Percentiles rank a stretch among this genome's conserved stretches.
Conservation (phyloP, 2,888 invertebrate genomes). For the Dinocampus coccinellae region DNA sequence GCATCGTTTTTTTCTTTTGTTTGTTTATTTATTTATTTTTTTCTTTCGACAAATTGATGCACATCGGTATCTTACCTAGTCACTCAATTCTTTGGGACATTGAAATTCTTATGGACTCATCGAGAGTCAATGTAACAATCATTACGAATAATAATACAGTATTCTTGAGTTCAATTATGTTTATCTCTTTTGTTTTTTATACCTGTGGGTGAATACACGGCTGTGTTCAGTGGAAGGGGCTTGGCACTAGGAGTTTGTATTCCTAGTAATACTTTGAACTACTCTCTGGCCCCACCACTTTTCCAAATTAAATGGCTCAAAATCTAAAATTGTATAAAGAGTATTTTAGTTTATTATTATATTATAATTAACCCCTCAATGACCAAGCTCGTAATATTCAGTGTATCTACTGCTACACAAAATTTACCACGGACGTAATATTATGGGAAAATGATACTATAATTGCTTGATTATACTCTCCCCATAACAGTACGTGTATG, state of each 20-base stretch:
- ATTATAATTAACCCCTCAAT: too few relatives aligned
- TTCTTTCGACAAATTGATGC: not conserved
- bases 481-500: too few relatives aligned
- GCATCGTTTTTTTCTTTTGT: not conserved
- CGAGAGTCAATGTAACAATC: not conserved
- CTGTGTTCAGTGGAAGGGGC: slow-evolving; percentile 58
- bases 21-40: not conserved
- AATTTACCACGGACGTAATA: too few relatives aligned
- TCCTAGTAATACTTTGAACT: slow-evolving; percentile 75
- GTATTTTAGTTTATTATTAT: too few relatives aligned
- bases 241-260: slow-evolving; percentile 67
- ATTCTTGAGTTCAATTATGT: slow-evolving; percentile 35
- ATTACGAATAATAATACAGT: slow-evolving; percentile 28
- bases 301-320: slow-evolving; percentile 84
- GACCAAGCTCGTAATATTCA: too few relatives aligned
- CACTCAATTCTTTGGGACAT: slow-evolving; percentile 27
- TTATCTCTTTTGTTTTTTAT: slow-evolving; percentile 65
- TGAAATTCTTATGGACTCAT: slow-evolving; percentile 27
- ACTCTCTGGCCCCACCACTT: slow-evolving; percentile 82
- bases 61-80: slow-evolving; percentile 33
- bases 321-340: slow-evolving; percentile 72
- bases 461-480: too few relatives aligned
- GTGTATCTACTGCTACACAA: too few relatives aligned
- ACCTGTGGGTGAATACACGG: slow-evolving; percentile 64
- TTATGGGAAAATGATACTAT: too few relatives aligned